Percentiles rank a stretch among this genome's conserved stretches.
Evolutionary conservation across 2,888 invertebrate genomes (phyloP).

Genomic region (Cerceris ruficornis): DNA sequence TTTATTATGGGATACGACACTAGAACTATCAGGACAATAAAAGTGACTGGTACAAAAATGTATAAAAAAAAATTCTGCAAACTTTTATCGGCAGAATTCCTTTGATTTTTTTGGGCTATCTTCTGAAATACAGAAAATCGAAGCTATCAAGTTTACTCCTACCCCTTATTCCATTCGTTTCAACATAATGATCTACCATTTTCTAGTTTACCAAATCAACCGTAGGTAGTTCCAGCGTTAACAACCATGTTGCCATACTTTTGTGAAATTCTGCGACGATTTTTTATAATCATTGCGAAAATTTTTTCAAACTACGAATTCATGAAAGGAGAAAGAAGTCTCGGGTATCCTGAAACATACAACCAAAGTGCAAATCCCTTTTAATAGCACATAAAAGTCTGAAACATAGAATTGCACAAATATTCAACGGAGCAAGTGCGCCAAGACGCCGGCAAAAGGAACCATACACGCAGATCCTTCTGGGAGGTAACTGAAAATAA

Average conservation of each 20-base stretch:
- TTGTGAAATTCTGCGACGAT: slow-evolving; percentile 3
- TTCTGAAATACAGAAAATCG: too few relatives aligned
- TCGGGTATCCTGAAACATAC: not conserved
- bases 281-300: not conserved
- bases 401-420: not conserved
- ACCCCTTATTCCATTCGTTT: too few relatives aligned
- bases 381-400: not conserved
- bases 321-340: not conserved
- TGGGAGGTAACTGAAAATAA: slow-evolving; percentile 27
- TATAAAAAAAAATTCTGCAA: too few relatives aligned
- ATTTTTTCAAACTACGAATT: not conserved
- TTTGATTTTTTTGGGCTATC: too few relatives aligned
- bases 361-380: not conserved
- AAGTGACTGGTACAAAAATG: too few relatives aligned
- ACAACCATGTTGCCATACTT: not conserved
- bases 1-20: too few relatives aligned
- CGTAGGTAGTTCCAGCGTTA: too few relatives aligned
- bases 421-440: not conserved
- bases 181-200: too few relatives aligned
- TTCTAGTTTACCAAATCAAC: too few relatives aligned
- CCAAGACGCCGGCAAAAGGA: slow-evolving; percentile 25
- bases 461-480: slow-evolving; percentile 24
- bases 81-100: too few relatives aligned
- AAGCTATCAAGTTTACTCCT: too few relatives aligned
- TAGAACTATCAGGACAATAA: too few relatives aligned